phyloP scores from a whole-genome alignment of 2,797 vertebrate species.

The Eulemur mongoz region DNA sequence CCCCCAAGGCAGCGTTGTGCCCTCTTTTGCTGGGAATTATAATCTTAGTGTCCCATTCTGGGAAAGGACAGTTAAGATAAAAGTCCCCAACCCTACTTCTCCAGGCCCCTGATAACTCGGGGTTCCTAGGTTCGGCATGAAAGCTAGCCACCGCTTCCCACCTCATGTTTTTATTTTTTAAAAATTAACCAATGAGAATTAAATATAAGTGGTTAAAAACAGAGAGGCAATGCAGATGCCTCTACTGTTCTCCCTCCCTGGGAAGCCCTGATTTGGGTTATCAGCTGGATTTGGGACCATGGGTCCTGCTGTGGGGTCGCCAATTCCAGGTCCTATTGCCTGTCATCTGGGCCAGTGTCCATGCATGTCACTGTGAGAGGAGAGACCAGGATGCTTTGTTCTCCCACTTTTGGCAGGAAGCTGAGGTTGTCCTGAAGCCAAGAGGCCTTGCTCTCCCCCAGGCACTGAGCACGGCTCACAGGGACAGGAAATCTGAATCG shows the following conservation, averaged over 20 bases:
- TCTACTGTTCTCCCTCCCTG: not conserved
- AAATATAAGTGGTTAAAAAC: not conserved
- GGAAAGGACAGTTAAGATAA: not conserved
- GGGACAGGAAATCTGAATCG: not conserved
- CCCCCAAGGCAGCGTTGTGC: not conserved
- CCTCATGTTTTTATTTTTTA: not conserved
- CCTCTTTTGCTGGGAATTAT: not conserved
- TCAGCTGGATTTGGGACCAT: not conserved
- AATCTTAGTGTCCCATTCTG: not conserved
- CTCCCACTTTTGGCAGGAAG: not conserved
- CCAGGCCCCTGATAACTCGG: not conserved
- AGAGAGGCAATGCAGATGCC: not conserved
- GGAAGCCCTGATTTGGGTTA: not conserved
- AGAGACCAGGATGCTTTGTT: not conserved
- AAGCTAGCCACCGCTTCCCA: not conserved
- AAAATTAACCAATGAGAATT: not conserved
- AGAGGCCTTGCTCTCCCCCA: not conserved
- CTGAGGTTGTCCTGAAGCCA: not conserved
- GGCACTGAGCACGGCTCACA: accelerated
- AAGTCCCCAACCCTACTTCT: not conserved
- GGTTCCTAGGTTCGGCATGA: not conserved
- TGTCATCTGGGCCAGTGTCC: not conserved
- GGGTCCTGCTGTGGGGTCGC: not conserved
- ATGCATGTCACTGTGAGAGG: not conserved
- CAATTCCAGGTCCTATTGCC: not conserved